Percentiles rank a stretch among this genome's conserved stretches.
Evolutionary conservation across 2,888 invertebrate genomes (phyloP).

Genomic region (Drosophila austrosaltans): DNA sequence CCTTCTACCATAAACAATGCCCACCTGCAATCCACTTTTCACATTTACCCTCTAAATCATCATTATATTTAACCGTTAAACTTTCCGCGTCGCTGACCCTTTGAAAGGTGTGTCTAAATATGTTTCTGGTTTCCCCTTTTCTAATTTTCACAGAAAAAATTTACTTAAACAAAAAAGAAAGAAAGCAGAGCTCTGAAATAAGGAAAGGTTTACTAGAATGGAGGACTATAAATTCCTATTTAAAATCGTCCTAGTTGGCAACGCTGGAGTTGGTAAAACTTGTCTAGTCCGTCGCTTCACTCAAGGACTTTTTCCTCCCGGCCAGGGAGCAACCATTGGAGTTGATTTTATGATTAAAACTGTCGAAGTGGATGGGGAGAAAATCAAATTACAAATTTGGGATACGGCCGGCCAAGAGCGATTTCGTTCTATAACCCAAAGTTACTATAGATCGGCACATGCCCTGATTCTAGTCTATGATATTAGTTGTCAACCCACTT

Average conservation of each 20-base stretch:
- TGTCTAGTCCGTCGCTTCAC: conserved; percentile 98
- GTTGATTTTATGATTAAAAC: conserved; percentile 99
- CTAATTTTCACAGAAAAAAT: conserved; percentile 9
- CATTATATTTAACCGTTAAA: conserved; percentile 37
- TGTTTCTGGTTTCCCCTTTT: conserved; percentile 33
- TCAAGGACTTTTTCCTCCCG: conserved; percentile 99
- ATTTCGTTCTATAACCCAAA: conserved; percentile 98
- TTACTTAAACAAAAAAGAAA: conserved; percentile 4
- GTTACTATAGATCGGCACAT: conserved; percentile 98
- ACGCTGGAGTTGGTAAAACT: conserved; percentile 99
- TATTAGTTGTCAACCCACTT: conserved; percentile 98
- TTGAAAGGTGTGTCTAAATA: conserved; percentile 52
- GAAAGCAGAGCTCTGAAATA: not conserved
- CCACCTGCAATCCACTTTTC: conserved; percentile 20
- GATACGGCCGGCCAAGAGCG: conserved; percentile 99
- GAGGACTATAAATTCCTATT: conserved; percentile 99
- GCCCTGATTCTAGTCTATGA: conserved; percentile 98
- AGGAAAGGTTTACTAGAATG: conserved; percentile 85
- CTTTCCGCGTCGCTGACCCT: conserved; percentile 70
- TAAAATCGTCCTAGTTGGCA: conserved; percentile 99
- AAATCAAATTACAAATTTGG: conserved; percentile 99
- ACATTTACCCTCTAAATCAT: conserved; percentile 37
- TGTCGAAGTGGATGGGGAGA: conserved; percentile 97
- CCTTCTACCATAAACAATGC: conserved; percentile 10
- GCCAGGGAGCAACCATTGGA: conserved; percentile 99